Evolutionary conservation across 2,888 invertebrate species (phyloP).

Genomic region (Argyresthia albistria): DNA sequence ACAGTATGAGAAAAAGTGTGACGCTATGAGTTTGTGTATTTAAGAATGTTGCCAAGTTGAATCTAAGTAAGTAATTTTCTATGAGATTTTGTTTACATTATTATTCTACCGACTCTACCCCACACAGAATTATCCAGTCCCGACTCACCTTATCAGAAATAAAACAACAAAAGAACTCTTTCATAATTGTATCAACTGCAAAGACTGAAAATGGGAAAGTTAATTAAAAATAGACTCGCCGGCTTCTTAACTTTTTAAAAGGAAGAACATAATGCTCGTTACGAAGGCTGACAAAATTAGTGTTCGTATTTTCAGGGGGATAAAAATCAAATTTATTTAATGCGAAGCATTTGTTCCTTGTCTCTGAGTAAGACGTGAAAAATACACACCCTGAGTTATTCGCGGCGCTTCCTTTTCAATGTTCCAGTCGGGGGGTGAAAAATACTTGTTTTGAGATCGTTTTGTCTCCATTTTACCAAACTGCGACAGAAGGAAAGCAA

Average conservation of each 20-base stretch:
- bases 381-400: constrained; percentile 4
- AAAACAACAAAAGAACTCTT: constrained; percentile 6
- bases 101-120: too few relatives aligned
- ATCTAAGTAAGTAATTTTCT: background rate
- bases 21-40: background rate
- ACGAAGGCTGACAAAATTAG: background rate
- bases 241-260: too few relatives aligned
- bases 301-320: constrained; percentile 14
- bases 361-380: constrained; percentile 6
- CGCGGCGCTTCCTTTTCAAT: background rate
- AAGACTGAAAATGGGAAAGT: constrained; percentile 23
- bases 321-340: constrained; percentile 18
- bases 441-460: too few relatives aligned
- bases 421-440: too few relatives aligned
- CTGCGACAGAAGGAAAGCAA: too few relatives aligned
- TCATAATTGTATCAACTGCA: constrained; percentile 20
- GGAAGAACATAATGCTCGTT: too few relatives aligned
- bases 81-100: too few relatives aligned
- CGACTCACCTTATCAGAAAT: too few relatives aligned
- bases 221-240: constrained; percentile 28
- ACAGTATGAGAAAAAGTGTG: background rate
- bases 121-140: background rate
- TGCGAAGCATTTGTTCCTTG: constrained; percentile 12
- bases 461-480: too few relatives aligned
- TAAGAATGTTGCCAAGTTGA: background rate